These are phyloP conservation scores for Meteorus cinctellus DNA, from an alignment of 2,888 invertebrate genomes.

Conservation along the genomic window DNA sequence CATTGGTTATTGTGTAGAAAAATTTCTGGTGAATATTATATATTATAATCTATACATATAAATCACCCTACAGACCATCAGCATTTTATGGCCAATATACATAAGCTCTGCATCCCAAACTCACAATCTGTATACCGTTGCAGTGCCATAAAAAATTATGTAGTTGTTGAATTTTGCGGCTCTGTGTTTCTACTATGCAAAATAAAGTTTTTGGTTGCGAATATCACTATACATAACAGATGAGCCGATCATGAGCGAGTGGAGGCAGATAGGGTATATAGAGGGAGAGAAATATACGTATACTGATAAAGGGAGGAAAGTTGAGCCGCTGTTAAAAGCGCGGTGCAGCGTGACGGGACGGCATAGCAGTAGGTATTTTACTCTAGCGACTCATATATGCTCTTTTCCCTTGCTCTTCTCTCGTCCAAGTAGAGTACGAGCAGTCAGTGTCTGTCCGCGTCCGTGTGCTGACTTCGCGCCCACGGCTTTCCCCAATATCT, in stretches of 20 bases:
- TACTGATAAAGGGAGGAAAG: background rate
- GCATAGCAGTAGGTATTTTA: slow-evolving; percentile 33
- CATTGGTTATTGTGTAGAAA: background rate
- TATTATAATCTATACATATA: background rate
- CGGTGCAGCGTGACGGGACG: slow-evolving; percentile 19
- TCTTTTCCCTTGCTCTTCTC: background rate
- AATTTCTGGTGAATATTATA: background rate
- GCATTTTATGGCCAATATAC: background rate
- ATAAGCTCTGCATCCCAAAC: too few species aligned
- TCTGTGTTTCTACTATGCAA: too few species aligned
- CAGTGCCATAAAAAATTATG: too few species aligned
- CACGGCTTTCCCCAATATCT: slow-evolving; percentile 44
- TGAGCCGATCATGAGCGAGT: too few species aligned
- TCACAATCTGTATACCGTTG: too few species aligned
- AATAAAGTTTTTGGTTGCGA: too few species aligned
- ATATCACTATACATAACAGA: too few species aligned
- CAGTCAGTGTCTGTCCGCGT: slow-evolving; percentile 7
- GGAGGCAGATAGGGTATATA: too few species aligned
- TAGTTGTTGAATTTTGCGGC: too few species aligned
- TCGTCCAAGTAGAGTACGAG: slow-evolving; percentile 1
- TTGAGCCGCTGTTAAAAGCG: background rate
- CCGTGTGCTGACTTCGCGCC: slow-evolving; percentile 30
- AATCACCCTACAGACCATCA: background rate
- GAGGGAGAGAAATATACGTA: background rate
- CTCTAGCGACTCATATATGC: slow-evolving; percentile 13